Base-by-base conservation (phyloP, 1,140 invertebrate genomes). In the Glossosoma conforme region DNA sequence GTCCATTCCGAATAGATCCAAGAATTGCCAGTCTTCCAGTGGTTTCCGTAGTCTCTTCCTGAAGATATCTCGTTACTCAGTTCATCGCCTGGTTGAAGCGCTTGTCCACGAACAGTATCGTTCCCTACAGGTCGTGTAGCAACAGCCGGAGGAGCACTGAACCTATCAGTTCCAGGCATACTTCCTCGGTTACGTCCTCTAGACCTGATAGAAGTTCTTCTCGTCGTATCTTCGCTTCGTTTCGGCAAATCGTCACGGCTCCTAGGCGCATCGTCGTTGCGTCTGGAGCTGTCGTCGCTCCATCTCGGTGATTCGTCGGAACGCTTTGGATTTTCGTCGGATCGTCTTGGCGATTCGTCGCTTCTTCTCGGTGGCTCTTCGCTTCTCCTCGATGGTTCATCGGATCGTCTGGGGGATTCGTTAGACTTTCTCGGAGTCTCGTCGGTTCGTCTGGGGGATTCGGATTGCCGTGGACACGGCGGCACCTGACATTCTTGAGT, bases 1-100 rank as follows among this genome's bases (percentile, higher is more conserved):
- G 56, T 54, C 56, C 56, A 58, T 19, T 58, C 56, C 17, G 56
- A 58, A 35, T 54, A 58, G 21, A 58, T 58, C 56, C 56, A 58
- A 19, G 51, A 51, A 20, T 54, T 58, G 13, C 44, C 25, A 11
- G 47, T 22, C 22, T 58, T 58, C 56, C 52, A 54, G 41, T 58
- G 50, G 30, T 51, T 47, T 20, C 22, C 21, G 3, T 9, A 2
- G 14, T 19, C 21, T 17, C 18, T 40, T 20, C 49, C 48, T 4
- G 42, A 18, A 15, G 37, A 13, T 14, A 58, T 48, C 36, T 58
- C 56, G 30, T 58, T 58, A 18, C 47, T 54, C 11, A 58, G 14
- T 10, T 58, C 51, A 32, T 58, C 52, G 36, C 28, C n/a, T n/a
- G n/a, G n/a, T n/a, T n/a, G n/a, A n/a, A n/a, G n/a, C n/a, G n/a